Evolutionary conservation across 2,797 vertebrate genomes (phyloP).

Genomic region (Cyprinella venusta): DNA sequence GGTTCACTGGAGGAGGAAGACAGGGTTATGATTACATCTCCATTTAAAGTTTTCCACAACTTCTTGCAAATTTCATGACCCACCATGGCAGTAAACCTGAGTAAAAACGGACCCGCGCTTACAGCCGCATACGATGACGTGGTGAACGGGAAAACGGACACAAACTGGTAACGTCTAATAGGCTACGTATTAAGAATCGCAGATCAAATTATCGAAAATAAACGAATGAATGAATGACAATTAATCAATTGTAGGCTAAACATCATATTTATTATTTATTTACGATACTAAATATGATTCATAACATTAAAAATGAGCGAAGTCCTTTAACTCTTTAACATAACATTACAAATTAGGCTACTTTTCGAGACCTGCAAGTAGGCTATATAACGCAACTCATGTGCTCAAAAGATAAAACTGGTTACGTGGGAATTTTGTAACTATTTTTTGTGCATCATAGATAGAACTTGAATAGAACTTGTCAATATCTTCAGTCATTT

Average conservation of each 20-base stretch:
- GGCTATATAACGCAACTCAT: neutral
- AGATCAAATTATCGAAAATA: neutral
- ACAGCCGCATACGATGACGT: constrained; percentile 84
- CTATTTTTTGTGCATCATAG: neutral
- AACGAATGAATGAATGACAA: neutral
- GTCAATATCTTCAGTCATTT: neutral
- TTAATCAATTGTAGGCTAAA: neutral
- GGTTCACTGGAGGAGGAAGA: constrained; percentile 8
- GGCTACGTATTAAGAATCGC: neutral
- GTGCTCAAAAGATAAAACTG: neutral
- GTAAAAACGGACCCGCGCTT: constrained; percentile 84
- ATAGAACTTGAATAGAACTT: neutral
- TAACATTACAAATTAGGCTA: neutral
- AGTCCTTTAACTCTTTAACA: neutral
- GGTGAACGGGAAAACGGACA: constrained; percentile 76
- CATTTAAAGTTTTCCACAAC: neutral
- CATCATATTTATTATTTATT: neutral
- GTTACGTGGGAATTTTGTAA: neutral
- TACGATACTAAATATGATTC: neutral
- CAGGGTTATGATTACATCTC: constrained; percentile 11
- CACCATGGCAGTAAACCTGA: constrained; percentile 85
- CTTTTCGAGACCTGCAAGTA: neutral
- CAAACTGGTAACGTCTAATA: constrained; percentile 81
- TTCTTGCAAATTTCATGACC: neutral
- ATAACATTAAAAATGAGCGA: neutral